Evolutionary conservation across 2,797 vertebrate genomes (phyloP).

Genomic region (Catostomus latipinnis): DNA sequence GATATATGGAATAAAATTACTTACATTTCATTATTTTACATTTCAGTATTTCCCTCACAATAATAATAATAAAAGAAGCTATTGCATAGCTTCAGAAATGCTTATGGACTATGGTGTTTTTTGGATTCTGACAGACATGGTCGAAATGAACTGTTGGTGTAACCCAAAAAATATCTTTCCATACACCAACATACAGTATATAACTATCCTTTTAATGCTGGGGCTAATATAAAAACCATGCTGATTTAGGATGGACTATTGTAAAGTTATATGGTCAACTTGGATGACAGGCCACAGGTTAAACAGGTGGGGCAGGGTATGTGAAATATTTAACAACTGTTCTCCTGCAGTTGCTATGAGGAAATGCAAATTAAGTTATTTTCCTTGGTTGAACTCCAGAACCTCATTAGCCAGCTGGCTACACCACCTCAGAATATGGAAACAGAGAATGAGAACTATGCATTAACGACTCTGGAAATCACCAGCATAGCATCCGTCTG

Average conservation of each 20-base stretch:
- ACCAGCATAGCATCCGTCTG: conserved; percentile 1
- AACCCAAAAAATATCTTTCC: too few relatives aligned
- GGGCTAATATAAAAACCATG: not conserved
- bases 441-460: conserved; percentile 11
- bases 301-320: conserved; percentile 56
- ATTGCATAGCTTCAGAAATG: too few relatives aligned
- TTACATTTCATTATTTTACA: too few relatives aligned
- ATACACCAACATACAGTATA: too few relatives aligned
- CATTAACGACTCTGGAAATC: conserved; percentile 23
- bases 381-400: conserved; percentile 26
- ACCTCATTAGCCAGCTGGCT: conserved; percentile 18
- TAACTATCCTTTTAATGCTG: not conserved
- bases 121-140: too few relatives aligned
- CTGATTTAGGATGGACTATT: not conserved
- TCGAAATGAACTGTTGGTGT: too few relatives aligned
- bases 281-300: conserved; percentile 2
- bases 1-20: too few relatives aligned
- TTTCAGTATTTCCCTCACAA: too few relatives aligned
- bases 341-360: conserved; percentile 47
- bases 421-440: conserved; percentile 45
- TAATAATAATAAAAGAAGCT: too few relatives aligned
- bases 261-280: not conserved
- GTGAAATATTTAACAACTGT: conserved; percentile 67
- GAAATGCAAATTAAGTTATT: conserved; percentile 21
- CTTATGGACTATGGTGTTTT: too few relatives aligned